A percentile compares a stretch with the other conserved stretches of the same genome.
phyloP scores from a whole-genome alignment of 2,888 invertebrate genomes.

The Thymelicus sylvestris region DNA sequence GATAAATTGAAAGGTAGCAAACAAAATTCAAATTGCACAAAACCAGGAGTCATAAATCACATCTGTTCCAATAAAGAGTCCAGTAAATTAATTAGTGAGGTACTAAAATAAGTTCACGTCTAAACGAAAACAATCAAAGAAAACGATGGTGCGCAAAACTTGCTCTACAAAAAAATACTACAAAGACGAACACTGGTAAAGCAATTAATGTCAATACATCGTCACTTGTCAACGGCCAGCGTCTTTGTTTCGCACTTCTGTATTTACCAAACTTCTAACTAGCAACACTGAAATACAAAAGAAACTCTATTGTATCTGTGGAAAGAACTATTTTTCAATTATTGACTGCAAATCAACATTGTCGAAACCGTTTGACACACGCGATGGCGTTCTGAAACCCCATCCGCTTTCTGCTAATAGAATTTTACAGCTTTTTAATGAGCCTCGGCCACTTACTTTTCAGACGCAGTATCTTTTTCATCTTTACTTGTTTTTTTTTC shows the following conservation, averaged over 20 bases:
- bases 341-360: slow-evolving; percentile 37
- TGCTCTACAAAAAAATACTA: slow-evolving; percentile 15
- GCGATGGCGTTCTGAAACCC: slow-evolving; percentile 50
- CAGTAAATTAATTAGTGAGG: slow-evolving; percentile 66
- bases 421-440: slow-evolving; percentile 82
- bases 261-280: slow-evolving; percentile 48
- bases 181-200: slow-evolving; percentile 56
- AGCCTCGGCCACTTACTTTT: slow-evolving; percentile 74
- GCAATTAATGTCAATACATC: slow-evolving; percentile 81
- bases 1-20: background rate
- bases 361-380: slow-evolving; percentile 44
- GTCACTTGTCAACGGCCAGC: slow-evolving; percentile 69
- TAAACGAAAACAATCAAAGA: slow-evolving; percentile 46
- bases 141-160: slow-evolving; percentile 54
- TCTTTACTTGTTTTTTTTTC: slow-evolving; percentile 66
- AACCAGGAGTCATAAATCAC: slow-evolving; percentile 49
- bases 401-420: slow-evolving; percentile 70
- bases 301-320: slow-evolving; percentile 11
- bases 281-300: slow-evolving; percentile 45
- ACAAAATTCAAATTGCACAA: background rate
- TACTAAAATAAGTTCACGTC: slow-evolving; percentile 54
- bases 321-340: slow-evolving; percentile 34
- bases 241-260: slow-evolving; percentile 69
- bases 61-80: slow-evolving; percentile 64
- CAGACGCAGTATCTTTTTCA: slow-evolving; percentile 72